These are phyloP conservation scores for Pogonomyrmex barbatus DNA, from an alignment of 1,140 invertebrate genomes.

Conservation along the genomic window DNA sequence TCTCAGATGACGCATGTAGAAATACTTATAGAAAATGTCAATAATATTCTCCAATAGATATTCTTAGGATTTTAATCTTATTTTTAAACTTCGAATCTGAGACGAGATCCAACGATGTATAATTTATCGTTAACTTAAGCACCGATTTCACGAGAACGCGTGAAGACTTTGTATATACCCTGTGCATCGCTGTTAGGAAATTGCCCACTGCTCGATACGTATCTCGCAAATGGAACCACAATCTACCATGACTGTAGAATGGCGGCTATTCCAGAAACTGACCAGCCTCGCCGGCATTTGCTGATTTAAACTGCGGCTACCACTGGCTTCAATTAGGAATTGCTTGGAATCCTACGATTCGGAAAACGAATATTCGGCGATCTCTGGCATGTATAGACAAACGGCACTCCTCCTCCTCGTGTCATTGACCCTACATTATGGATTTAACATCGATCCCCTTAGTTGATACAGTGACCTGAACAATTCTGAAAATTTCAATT, in stretches of 20 bases:
- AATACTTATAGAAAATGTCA: neutral
- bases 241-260: conserved; percentile 57
- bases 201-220: conserved; percentile 60
- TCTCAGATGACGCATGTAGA: neutral
- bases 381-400: conserved; percentile 21
- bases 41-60: neutral
- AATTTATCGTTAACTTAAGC: neutral
- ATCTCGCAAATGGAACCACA: conserved; percentile 61
- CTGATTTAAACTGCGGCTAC: conserved; percentile 64
- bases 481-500: neutral
- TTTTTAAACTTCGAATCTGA: neutral
- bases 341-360: conserved; percentile 52
- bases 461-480: neutral
- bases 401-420: neutral
- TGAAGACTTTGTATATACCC: conserved; percentile 23
- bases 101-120: neutral
- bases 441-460: conserved; percentile 5
- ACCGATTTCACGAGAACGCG: conserved; percentile 3
- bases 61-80: neutral
- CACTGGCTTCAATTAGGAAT: conserved; percentile 69
- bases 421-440: neutral
- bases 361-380: conserved; percentile 59
- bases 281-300: conserved; percentile 59
- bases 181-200: conserved; percentile 50
- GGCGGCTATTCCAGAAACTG: conserved; percentile 52